phyloP scores from a whole-genome alignment of 2,888 invertebrate genomes.

The Parnassius apollo region DNA sequence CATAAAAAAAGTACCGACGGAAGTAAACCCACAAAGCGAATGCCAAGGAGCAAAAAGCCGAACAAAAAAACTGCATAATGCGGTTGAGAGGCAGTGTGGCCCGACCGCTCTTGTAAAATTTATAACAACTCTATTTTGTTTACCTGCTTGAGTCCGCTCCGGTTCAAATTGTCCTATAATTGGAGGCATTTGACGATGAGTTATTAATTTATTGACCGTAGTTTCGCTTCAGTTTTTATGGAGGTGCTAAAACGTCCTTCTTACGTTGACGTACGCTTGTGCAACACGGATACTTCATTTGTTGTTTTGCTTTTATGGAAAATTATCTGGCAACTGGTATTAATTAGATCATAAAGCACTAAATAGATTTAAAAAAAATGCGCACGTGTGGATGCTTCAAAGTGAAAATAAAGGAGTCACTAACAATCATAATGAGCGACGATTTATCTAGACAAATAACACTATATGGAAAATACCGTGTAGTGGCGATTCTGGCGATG shows the following conservation, averaged over 20 bases:
- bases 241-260: slow-evolving; percentile 71
- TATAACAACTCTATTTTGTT: slow-evolving; percentile 80
- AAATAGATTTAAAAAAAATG: background rate
- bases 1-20: slow-evolving; percentile 73
- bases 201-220: slow-evolving; percentile 78
- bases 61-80: slow-evolving; percentile 74
- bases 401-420: too few relatives aligned
- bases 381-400: too few relatives aligned
- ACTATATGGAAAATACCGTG: too few relatives aligned
- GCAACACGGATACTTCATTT: slow-evolving; percentile 24
- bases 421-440: too few relatives aligned
- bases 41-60: slow-evolving; percentile 69
- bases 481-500: too few relatives aligned
- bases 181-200: slow-evolving; percentile 77
- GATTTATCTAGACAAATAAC: too few relatives aligned
- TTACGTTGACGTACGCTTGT: slow-evolving; percentile 29
- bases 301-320: slow-evolving; percentile 10
- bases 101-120: slow-evolving; percentile 75
- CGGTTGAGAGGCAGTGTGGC: slow-evolving; percentile 62
- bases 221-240: slow-evolving; percentile 70
- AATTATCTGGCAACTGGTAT: slow-evolving; percentile 4
- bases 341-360: background rate
- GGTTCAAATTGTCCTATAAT: slow-evolving; percentile 73
- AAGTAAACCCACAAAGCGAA: slow-evolving; percentile 77
- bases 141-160: slow-evolving; percentile 73